Base-by-base conservation (phyloP, 2,113 vertebrate species). In the Triplophysa rosa region DNA sequence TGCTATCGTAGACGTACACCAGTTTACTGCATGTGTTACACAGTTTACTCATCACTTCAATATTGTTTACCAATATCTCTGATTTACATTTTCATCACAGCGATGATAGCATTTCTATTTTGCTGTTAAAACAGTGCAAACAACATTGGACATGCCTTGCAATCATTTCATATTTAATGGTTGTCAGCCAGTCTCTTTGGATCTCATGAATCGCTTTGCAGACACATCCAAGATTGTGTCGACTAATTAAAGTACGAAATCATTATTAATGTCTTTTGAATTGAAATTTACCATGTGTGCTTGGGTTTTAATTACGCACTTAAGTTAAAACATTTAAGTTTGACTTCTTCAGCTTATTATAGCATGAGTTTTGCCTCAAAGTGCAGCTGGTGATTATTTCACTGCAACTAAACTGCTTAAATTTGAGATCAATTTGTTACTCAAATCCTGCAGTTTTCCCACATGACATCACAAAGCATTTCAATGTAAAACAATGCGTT, bases 131-230 rank as follows among this genome's bases (percentile, higher is more conserved):
- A 26, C 17, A 16, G 14, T 11, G 29, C 29, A 29, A 29, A 54
- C 45, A 69, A 47, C 21, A 49, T 8, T 52, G 14, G 4, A 69
- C 45, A 54, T 23, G 45, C 26, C 45, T 47, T 47, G 45, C 17
- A 69, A 69, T 69, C 2, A 29, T 69, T 69, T 69, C 8, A 29
- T 12, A 69, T 69, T 69, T 69, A 69, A 54, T 12, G 47, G 14
- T 19, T 54, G 24, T n/a, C 24, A 17, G 45, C 23, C 26, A 21
- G 52, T 54, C 24, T 54, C 24, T 69, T 16, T 6, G 4, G 45
- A 1, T 2, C 45, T 47, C 2, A 14, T 14, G 45, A 49, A 49
- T 14, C 8, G 12, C 10, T 49, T 49, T 12, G 13, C 10, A 49
- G 45, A 49, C 10, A 49, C n/a, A n/a, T n/a, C n/a, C n/a, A n/a